Percentiles rank a stretch among this genome's conserved stretches.
phyloP scores from a whole-genome alignment of 2,113 vertebrate genomes.

The Anser cygnoides region DNA sequence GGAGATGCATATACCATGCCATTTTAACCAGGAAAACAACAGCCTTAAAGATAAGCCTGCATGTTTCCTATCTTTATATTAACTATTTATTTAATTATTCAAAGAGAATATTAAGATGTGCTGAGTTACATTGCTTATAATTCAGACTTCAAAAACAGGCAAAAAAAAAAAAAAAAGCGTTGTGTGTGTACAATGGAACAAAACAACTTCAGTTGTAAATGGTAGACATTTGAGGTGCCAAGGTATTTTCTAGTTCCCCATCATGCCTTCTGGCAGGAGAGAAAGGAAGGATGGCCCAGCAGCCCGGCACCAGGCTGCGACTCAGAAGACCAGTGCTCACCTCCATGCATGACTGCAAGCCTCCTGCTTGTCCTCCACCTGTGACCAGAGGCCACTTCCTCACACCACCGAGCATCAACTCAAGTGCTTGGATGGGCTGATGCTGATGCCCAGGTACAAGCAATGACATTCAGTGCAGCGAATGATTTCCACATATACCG shows the following conservation, averaged over 20 bases:
- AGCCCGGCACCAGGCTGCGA: background rate
- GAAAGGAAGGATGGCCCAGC: background rate
- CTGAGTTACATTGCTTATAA: background rate
- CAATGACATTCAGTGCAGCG: background rate
- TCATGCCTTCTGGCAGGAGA: background rate
- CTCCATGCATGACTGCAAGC: rapidly evolving
- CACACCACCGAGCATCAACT: rapidly evolving
- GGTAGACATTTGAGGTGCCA: background rate
- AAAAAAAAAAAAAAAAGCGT: no score
- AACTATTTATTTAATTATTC: background rate
- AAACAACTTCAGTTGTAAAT: background rate
- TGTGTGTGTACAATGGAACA: background rate
- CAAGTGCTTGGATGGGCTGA: background rate
- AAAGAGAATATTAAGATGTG: background rate
- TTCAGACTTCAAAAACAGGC: background rate
- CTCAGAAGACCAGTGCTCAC: background rate
- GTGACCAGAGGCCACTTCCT: background rate
- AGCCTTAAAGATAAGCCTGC: background rate
- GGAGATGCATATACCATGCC: background rate
- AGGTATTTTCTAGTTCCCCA: background rate
- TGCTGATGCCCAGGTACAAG: background rate
- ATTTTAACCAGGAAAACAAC: background rate
- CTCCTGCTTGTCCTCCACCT: background rate
- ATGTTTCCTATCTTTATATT: background rate
- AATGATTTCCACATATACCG: background rate